These are phyloP conservation scores for Trilocha varians DNA, from an alignment of 2,888 invertebrate genomes.

Conservation along the genomic window DNA sequence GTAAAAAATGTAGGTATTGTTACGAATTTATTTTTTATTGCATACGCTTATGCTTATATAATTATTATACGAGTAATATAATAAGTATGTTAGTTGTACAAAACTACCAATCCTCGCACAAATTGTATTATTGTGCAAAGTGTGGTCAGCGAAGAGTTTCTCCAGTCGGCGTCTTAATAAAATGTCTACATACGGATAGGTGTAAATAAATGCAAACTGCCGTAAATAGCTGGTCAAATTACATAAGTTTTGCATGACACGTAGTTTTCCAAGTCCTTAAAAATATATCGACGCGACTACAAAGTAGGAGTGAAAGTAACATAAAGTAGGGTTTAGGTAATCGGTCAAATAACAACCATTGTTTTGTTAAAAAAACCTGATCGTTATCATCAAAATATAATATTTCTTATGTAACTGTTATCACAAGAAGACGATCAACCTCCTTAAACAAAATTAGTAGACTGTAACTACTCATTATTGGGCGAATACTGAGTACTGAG, in stretches of 20 bases:
- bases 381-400: too few species aligned
- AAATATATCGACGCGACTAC: constrained; percentile 7
- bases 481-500: too few species aligned
- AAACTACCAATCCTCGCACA: constrained; percentile 23
- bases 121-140: constrained; percentile 38
- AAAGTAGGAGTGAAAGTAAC: not conserved
- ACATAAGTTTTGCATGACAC: constrained; percentile 5
- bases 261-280: not conserved
- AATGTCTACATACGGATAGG: constrained; percentile 12
- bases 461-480: too few species aligned
- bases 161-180: constrained; percentile 11
- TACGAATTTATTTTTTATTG: not conserved
- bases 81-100: constrained; percentile 12
- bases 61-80: too few species aligned
- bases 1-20: too few species aligned
- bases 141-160: constrained; percentile 24
- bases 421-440: too few species aligned
- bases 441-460: too few species aligned
- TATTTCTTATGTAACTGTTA: too few species aligned
- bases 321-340: too few species aligned
- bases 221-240: constrained; percentile 7
- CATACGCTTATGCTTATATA: not conserved
- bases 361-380: too few species aligned
- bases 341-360: too few species aligned
- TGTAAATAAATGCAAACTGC: constrained; percentile 25